Conservation (phyloP, 2,113 vertebrate genomes). For the Channa maculata region DNA sequence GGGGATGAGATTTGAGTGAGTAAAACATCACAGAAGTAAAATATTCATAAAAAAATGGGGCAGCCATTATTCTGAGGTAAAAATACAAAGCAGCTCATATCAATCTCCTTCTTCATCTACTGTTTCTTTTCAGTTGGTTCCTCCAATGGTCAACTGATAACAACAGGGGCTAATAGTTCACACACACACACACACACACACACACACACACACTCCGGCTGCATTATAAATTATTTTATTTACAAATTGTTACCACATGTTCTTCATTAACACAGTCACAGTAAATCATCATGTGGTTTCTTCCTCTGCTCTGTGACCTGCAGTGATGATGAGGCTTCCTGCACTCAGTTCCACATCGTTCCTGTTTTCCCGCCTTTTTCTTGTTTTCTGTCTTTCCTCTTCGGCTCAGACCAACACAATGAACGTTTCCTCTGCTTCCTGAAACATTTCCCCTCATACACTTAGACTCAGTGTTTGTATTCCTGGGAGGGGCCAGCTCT, state of each 20-base stretch:
- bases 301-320: constrained; percentile 31
- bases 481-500: too few relatives aligned
- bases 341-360: constrained; percentile 42
- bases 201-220: background rate
- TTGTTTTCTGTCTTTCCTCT: constrained; percentile 36
- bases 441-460: constrained; percentile 43
- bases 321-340: constrained; percentile 27
- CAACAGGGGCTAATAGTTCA: background rate
- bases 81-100: too few relatives aligned
- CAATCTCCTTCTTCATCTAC: too few relatives aligned
- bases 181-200: background rate
- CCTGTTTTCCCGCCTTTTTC: constrained; percentile 60
- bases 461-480: background rate
- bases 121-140: too few relatives aligned
- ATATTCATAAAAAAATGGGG: too few relatives aligned
- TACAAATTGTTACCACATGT: background rate
- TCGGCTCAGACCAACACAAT: constrained; percentile 56
- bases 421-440: constrained; percentile 63
- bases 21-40: too few relatives aligned
- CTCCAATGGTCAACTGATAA: too few relatives aligned
- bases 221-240: constrained; percentile 4
- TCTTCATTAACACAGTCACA: too few relatives aligned
- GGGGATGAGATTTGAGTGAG: too few relatives aligned
- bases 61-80: too few relatives aligned
- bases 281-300: background rate